phyloP scores from a whole-genome alignment of 2,797 vertebrate genomes.

The Lutjanus campechanus region DNA sequence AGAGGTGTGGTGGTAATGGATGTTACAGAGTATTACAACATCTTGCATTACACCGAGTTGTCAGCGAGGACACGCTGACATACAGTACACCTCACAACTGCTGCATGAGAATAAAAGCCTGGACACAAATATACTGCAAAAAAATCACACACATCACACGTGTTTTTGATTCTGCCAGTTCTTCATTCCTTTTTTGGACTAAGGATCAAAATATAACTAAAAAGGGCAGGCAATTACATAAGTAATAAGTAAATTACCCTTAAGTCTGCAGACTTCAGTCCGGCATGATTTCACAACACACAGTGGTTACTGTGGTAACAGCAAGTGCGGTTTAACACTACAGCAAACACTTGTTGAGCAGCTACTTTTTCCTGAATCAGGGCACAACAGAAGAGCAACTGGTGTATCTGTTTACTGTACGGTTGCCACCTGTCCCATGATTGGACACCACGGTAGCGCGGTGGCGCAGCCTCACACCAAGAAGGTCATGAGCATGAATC shows the following conservation, averaged over 20 bases:
- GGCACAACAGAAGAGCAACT: not conserved
- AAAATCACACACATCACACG: not conserved
- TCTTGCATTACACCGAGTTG: constrained; percentile 43
- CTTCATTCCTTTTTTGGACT: not conserved
- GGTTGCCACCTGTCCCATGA: too few relatives aligned
- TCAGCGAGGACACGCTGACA: constrained; percentile 44
- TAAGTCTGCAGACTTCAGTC: not conserved
- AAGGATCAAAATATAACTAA: not conserved
- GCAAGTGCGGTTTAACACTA: not conserved
- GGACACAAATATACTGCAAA: not conserved
- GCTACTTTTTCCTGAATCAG: not conserved
- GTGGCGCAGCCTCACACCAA: too few relatives aligned
- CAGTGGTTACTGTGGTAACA: constrained; percentile 7
- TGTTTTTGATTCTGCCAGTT: not conserved
- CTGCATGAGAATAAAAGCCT: constrained; percentile 28
- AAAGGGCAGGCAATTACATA: not conserved
- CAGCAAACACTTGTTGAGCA: not conserved
- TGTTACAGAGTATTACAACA: constrained; percentile 67
- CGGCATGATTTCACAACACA: too few relatives aligned
- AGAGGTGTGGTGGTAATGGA: constrained; percentile 45
- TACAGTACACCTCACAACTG: constrained; percentile 20
- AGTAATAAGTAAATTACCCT: not conserved
- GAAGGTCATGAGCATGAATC: too few relatives aligned
- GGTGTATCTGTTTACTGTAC: not conserved
- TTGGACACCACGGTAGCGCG: too few relatives aligned